phyloP scores from a whole-genome alignment of 2,888 invertebrate species.

The Heliothis peltigera region DNA sequence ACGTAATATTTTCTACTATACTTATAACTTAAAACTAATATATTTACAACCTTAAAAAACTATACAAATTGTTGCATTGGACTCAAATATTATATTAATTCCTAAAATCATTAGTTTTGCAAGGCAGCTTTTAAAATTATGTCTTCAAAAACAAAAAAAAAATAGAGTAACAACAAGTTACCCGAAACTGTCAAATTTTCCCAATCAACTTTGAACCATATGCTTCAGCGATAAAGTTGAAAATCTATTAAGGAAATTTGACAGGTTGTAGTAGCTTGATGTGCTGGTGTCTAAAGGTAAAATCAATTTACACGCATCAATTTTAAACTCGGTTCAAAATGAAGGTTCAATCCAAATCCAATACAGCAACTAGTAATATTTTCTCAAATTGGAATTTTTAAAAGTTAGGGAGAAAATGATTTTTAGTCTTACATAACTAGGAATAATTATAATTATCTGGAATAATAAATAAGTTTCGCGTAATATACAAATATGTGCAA shows the following conservation, averaged over 20 bases:
- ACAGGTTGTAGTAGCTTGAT: too few relatives aligned
- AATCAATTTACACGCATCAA: too few relatives aligned
- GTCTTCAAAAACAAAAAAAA: not conserved
- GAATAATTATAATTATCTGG: constrained; percentile 33
- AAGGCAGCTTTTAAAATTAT: not conserved
- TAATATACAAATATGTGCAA: constrained; percentile 63
- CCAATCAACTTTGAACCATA: too few relatives aligned
- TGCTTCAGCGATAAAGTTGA: too few relatives aligned
- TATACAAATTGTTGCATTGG: constrained; percentile 16
- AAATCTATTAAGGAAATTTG: too few relatives aligned
- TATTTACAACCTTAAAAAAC: constrained; percentile 31
- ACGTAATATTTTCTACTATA: constrained; percentile 14
- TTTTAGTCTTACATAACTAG: constrained; percentile 23
- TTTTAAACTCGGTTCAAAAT: too few relatives aligned
- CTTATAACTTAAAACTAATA: not conserved
- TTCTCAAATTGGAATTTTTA: constrained; percentile 52
- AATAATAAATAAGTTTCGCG: constrained; percentile 61
- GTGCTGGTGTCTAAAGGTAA: too few relatives aligned
- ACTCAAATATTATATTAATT: constrained; percentile 3
- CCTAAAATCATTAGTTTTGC: not conserved
- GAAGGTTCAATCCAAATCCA: constrained; percentile 14
- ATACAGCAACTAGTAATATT: constrained; percentile 12
- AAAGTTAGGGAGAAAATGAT: constrained; percentile 47
- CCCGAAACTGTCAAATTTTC: too few relatives aligned
- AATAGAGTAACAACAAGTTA: too few relatives aligned